Percentiles rank a stretch among this genome's conserved stretches.
phyloP scores from a whole-genome alignment of 2,888 invertebrate species.

The Stenotaenia linearis region DNA sequence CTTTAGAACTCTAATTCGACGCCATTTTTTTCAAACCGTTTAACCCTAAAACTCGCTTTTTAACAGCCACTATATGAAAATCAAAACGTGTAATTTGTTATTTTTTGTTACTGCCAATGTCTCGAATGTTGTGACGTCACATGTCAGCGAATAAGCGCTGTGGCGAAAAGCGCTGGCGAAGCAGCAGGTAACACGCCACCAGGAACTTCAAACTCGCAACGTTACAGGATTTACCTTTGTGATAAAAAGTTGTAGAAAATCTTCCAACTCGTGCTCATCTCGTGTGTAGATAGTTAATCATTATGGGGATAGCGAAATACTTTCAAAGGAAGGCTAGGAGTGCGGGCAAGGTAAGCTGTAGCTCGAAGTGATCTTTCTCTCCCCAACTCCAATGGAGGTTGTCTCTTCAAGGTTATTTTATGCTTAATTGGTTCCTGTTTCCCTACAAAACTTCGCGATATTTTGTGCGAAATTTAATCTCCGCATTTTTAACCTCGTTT shows the following conservation, averaged over 20 bases:
- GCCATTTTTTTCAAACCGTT: not conserved
- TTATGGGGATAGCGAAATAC: conserved; percentile 28
- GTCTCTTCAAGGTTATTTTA: not conserved
- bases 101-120: not conserved
- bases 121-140: not conserved
- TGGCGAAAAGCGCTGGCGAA: not conserved
- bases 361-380: not conserved
- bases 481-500: not conserved
- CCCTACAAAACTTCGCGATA: too few species aligned
- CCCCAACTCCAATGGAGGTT: not conserved
- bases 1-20: not conserved
- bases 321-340: conserved; percentile 28
- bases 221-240: not conserved
- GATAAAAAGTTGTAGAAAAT: not conserved
- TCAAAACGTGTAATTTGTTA: not conserved
- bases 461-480: not conserved
- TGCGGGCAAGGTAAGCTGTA: conserved; percentile 27
- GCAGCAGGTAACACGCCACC: not conserved
- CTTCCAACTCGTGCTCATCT: not conserved
- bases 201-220: not conserved
- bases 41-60: not conserved
- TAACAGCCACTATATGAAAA: not conserved
- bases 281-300: not conserved
- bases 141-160: not conserved
- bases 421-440: conserved; percentile 9